Conservation (phyloP, 2,888 invertebrate species). For the Petrophora chlorosata region DNA sequence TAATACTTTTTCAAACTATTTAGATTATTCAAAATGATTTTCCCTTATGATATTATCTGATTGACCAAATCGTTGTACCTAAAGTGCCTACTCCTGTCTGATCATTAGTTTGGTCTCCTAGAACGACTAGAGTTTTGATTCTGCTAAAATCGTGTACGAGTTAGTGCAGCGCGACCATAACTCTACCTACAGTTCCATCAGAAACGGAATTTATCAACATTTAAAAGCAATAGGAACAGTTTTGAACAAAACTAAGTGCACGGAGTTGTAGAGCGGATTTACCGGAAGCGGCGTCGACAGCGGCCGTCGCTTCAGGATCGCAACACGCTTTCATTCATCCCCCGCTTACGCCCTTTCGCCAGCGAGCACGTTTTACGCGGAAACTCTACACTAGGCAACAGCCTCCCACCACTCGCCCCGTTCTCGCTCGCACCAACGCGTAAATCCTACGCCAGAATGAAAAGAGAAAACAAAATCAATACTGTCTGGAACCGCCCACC, state of each 20-base stretch:
- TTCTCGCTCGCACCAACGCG: slow-evolving; percentile 58
- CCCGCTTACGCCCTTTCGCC: slow-evolving; percentile 68
- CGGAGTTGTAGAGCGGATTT: slow-evolving; percentile 79
- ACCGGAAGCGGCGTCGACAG: slow-evolving; percentile 81
- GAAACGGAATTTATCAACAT: slow-evolving; percentile 30
- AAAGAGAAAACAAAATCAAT: slow-evolving; percentile 78
- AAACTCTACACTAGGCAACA: slow-evolving; percentile 75
- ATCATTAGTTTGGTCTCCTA: no score
- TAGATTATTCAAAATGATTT: no score
- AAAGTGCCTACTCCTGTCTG: no score
- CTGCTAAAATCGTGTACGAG: no score
- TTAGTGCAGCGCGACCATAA: slow-evolving; percentile 23
- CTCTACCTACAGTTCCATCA: slow-evolving; percentile 14
- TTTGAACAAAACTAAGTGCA: slow-evolving; percentile 77
- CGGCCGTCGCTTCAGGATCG: slow-evolving; percentile 81
- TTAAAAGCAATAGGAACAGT: slow-evolving; percentile 52
- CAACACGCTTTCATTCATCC: slow-evolving; percentile 83
- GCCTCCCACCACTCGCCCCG: slow-evolving; percentile 60
- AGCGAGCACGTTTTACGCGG: slow-evolving; percentile 66
- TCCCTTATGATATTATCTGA: no score
- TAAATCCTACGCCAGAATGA: slow-evolving; percentile 55
- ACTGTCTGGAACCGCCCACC: slow-evolving; percentile 81
- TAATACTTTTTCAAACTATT: no score
- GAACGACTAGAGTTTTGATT: no score
- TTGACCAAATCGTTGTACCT: no score